phyloP scores from a whole-genome alignment of 2,797 vertebrate genomes.

The Lepilemur ruficaudatus region DNA sequence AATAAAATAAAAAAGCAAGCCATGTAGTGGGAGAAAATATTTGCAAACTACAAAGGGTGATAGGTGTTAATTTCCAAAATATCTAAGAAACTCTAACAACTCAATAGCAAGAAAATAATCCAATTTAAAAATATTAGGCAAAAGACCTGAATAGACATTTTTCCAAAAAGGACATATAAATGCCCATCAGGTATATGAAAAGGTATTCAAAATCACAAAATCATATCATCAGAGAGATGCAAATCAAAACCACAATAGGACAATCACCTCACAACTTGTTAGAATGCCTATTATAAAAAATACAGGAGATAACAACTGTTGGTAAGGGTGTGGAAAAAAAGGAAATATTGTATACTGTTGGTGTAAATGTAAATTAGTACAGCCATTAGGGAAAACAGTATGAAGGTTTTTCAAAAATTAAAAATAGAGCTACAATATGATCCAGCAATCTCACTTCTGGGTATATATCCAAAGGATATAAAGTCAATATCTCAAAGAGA shows the following conservation, averaged over 20 bases:
- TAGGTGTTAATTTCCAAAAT: no score
- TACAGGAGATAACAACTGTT: background rate
- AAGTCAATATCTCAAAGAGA: no score
- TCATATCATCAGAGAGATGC: background rate
- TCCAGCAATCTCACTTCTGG: background rate
- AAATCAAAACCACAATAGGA: background rate
- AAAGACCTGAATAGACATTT: background rate
- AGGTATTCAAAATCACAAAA: background rate
- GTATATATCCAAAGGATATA: no score
- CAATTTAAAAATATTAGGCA: background rate
- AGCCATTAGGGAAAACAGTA: background rate
- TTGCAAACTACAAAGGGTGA: no score
- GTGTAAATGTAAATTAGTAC: background rate
- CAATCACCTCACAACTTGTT: background rate
- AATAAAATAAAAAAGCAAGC: no score
- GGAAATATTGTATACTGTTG: background rate
- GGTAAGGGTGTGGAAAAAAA: background rate
- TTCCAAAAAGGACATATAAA: background rate
- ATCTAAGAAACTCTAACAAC: no score
- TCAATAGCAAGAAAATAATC: no score
- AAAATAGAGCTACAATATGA: background rate
- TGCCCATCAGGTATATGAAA: background rate
- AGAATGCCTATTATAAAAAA: background rate
- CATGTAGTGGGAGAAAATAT: no score
- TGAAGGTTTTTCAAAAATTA: background rate